Evolutionary conservation across 2,113 vertebrate genomes (phyloP).

Genomic region (Caranx ignobilis): DNA sequence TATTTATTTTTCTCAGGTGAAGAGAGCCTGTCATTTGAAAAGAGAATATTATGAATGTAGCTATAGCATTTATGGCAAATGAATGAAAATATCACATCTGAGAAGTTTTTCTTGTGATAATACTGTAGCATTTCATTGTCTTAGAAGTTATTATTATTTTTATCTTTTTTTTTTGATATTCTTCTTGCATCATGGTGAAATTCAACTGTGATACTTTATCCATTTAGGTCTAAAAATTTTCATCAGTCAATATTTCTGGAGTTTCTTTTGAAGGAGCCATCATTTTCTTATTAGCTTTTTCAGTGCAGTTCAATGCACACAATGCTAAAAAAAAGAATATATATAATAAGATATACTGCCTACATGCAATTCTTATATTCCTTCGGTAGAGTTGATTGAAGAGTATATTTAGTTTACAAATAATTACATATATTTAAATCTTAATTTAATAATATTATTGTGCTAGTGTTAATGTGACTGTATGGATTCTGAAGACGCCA

Average conservation of each 20-base stretch:
- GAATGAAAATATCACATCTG: background rate
- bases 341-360: background rate
- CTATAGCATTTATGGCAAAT: background rate
- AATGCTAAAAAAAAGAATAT: background rate
- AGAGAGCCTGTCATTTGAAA: conserved; percentile 8
- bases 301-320: background rate
- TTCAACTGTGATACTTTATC: too few species aligned
- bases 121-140: background rate
- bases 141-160: background rate
- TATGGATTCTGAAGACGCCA: background rate
- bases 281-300: background rate
- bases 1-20: conserved; percentile 38
- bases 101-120: background rate
- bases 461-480: conserved; percentile 1
- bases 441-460: conserved; percentile 22
- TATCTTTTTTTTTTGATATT: too few species aligned
- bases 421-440: conserved; percentile 32
- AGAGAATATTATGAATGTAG: conserved; percentile 12
- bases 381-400: background rate
- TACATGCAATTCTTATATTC: background rate
- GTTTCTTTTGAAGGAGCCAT: too few species aligned
- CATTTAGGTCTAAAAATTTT: too few species aligned
- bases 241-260: too few species aligned
- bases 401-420: conserved; percentile 28
- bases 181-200: too few species aligned